These are phyloP conservation scores for Euborellia annulipes DNA, from an alignment of 1,140 invertebrate genomes.

Conservation along the genomic window DNA sequence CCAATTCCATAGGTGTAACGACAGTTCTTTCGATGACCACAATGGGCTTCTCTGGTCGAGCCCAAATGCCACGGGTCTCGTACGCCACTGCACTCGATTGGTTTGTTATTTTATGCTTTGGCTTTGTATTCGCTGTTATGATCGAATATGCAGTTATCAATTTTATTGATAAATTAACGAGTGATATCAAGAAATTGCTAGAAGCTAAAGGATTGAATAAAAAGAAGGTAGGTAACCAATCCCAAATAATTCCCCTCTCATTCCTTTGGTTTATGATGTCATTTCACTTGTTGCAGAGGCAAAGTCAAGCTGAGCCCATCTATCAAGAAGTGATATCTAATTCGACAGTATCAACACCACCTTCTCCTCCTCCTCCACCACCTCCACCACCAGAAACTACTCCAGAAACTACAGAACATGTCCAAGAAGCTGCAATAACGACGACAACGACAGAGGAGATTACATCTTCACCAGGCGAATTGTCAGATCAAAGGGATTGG, in stretches of 20 bases:
- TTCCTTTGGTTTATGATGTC: too few species aligned
- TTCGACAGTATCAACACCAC: not conserved
- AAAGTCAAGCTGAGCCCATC: not conserved
- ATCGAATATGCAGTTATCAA: constrained; percentile 44
- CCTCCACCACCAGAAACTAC: too few species aligned
- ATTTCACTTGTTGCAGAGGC: too few species aligned
- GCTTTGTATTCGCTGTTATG: constrained; percentile 41
- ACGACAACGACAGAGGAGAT: not conserved
- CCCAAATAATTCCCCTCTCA: too few species aligned
- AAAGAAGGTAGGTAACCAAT: too few species aligned
- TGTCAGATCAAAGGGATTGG: not conserved
- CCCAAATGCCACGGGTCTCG: constrained; percentile 37
- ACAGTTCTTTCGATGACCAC: constrained; percentile 43
- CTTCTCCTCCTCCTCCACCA: too few species aligned
- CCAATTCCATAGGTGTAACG: constrained; percentile 31
- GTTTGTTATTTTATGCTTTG: constrained; percentile 41
- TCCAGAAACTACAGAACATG: too few species aligned
- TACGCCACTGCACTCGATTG: constrained; percentile 44
- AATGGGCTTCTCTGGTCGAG: constrained; percentile 37
- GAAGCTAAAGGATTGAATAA: constrained; percentile 19
- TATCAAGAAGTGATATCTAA: not conserved
- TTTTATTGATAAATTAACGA: constrained; percentile 36
- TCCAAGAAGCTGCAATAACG: too few species aligned
- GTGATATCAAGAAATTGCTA: constrained; percentile 21
- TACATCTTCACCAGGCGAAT: not conserved